A percentile compares a stretch with the other conserved stretches of the same genome.
Conservation (phyloP, 2,888 invertebrate genomes). For the Bhutanitis thaidina region DNA sequence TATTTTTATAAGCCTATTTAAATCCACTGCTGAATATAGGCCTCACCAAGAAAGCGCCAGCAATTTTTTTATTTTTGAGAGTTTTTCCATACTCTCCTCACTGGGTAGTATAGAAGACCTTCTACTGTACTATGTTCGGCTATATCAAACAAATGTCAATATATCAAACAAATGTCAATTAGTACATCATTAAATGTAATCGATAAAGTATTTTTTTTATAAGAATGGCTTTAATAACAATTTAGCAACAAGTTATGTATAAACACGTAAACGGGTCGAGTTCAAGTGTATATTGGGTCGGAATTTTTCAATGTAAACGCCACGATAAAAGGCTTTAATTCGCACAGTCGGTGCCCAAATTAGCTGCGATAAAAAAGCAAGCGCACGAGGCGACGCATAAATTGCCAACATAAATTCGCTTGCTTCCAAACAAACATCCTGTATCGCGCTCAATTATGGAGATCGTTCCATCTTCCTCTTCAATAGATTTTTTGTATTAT, state of each 20-base stretch:
- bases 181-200: too few species aligned
- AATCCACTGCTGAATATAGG: too few species aligned
- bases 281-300: slow-evolving; percentile 5
- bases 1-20: too few species aligned
- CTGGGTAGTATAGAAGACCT: too few species aligned
- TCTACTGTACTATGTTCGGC: too few species aligned
- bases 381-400: slow-evolving; percentile 36
- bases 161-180: too few species aligned
- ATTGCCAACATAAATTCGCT: slow-evolving; percentile 39
- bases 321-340: slow-evolving; percentile 23
- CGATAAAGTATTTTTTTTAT: not conserved
- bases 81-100: too few species aligned
- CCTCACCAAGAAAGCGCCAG: too few species aligned
- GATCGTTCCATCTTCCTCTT: slow-evolving; percentile 33
- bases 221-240: slow-evolving; percentile 2
- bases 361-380: slow-evolving; percentile 30
- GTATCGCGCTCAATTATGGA: slow-evolving; percentile 39
- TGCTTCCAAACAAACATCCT: slow-evolving; percentile 34
- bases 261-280: slow-evolving; percentile 16
- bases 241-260: slow-evolving; percentile 18
- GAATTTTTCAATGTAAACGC: slow-evolving; percentile 19
- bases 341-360: slow-evolving; percentile 25
- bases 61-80: too few species aligned
- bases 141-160: too few species aligned
- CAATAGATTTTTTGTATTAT: slow-evolving; percentile 31